Conservation (phyloP, 2,888 invertebrate species). For the Drosophila crucigera region DNA sequence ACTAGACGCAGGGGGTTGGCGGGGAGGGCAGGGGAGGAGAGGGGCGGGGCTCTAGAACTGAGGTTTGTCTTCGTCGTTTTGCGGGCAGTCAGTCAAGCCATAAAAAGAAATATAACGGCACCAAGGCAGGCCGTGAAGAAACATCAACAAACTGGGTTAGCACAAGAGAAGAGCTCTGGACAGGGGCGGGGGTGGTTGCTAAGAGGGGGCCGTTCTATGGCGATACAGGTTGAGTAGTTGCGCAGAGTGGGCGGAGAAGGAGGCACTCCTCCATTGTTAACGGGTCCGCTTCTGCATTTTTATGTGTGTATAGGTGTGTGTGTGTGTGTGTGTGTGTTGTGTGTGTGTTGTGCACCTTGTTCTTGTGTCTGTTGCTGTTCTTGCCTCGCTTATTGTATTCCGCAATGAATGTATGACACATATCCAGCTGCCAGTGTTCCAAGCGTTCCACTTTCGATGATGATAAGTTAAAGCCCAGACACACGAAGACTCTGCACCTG, state of each 20-base stretch:
- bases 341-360: conserved; percentile 10
- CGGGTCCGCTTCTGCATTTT: conserved; percentile 23
- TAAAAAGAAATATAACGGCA: conserved; percentile 73
- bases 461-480: conserved; percentile 25
- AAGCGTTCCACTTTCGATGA: conserved; percentile 45
- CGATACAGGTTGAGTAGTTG: conserved; percentile 50
- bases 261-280: conserved; percentile 40
- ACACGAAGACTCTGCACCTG: conserved; percentile 5
- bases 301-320: background rate
- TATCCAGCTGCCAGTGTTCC: conserved; percentile 52
- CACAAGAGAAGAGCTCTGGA: conserved; percentile 4
- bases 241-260: conserved; percentile 14
- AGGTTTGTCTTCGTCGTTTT: conserved; percentile 68
- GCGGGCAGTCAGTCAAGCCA: conserved; percentile 73
- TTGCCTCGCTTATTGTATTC: conserved; percentile 69
- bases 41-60: conserved; percentile 10
- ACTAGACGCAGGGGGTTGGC: background rate
- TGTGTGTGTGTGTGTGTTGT: background rate
- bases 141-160: conserved; percentile 72
- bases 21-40: too few species aligned
- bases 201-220: background rate
- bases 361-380: conserved; percentile 37
- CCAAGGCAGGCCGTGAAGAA: conserved; percentile 60
- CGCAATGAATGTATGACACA: conserved; percentile 74
- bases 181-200: background rate